These are phyloP conservation scores for Apamea sordens DNA, from an alignment of 2,888 invertebrate genomes.

Conservation along the genomic window DNA sequence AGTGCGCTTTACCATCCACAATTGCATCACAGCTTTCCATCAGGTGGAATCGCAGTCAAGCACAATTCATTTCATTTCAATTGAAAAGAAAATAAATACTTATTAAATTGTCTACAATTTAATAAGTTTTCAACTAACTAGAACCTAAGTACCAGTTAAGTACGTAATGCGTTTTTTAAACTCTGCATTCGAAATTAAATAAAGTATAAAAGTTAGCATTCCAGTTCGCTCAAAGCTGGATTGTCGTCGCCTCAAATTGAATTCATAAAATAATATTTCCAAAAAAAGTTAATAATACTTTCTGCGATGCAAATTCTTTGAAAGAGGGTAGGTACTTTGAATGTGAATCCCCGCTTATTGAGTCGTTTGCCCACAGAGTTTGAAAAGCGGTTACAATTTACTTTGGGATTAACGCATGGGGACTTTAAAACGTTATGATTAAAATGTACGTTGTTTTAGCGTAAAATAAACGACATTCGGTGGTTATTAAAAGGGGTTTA, in stretches of 20 bases:
- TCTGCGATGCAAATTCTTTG: conserved; percentile 47
- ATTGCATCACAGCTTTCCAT: too few species aligned
- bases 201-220: conserved; percentile 27
- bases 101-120: neutral
- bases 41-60: too few species aligned
- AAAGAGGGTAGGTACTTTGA: conserved; percentile 30
- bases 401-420: conserved; percentile 38
- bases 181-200: conserved; percentile 21
- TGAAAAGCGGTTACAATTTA: conserved; percentile 34
- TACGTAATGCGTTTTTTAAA: neutral
- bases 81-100: too few species aligned
- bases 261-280: conserved; percentile 24
- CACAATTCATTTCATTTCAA: neutral
- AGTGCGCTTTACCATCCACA: too few species aligned
- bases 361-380: conserved; percentile 8
- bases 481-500: conserved; percentile 21
- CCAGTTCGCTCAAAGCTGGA: conserved; percentile 12
- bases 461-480: conserved; percentile 21
- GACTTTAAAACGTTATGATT: conserved; percentile 34
- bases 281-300: conserved; percentile 43
- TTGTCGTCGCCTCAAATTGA: conserved; percentile 19
- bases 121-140: neutral
- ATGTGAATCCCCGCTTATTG: conserved; percentile 38
- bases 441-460: conserved; percentile 31
- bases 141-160: too few species aligned